A percentile compares a stretch with the other conserved stretches of the same genome.
Conservation (phyloP, 2,888 invertebrate genomes). For the Leistus spinibarbis region DNA sequence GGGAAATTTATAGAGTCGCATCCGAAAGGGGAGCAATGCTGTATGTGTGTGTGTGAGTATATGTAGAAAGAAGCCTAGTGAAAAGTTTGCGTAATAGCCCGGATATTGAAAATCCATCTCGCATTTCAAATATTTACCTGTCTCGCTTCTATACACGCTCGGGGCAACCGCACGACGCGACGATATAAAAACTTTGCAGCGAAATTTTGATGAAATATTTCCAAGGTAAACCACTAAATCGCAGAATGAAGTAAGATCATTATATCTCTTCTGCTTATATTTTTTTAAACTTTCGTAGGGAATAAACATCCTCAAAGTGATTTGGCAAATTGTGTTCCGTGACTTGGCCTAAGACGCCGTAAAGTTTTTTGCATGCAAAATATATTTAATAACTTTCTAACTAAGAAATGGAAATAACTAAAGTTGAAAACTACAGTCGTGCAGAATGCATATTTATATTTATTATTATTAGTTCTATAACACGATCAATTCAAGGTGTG, state of each 20-base stretch:
- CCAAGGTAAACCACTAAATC: conserved; percentile 15
- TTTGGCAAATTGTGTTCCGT: conserved; percentile 23
- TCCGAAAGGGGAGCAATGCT: neutral
- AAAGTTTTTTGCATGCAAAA: conserved; percentile 35
- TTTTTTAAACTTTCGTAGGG: conserved; percentile 25
- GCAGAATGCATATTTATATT: neutral
- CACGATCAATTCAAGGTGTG: conserved; percentile 3
- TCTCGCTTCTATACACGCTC: neutral
- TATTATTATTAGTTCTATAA: conserved; percentile 13
- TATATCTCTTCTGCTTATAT: neutral
- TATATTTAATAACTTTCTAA: conserved; percentile 33
- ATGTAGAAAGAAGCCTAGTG: no score
- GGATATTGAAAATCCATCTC: conserved; percentile 37
- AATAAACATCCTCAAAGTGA: conserved; percentile 21
- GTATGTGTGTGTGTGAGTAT: neutral
- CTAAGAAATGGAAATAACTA: conserved; percentile 24
- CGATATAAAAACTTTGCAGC: conserved; percentile 31
- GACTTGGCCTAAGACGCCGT: conserved; percentile 18
- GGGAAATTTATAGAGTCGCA: neutral
- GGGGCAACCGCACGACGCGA: neutral
- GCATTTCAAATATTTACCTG: conserved; percentile 38
- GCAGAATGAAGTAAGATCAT: conserved; percentile 14
- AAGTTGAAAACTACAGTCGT: neutral
- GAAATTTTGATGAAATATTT: conserved; percentile 15
- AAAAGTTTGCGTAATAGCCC: conserved; percentile 31